Evolutionary conservation across 2,113 vertebrate genomes (phyloP).

Genomic region (Nothocercus julius): DNA sequence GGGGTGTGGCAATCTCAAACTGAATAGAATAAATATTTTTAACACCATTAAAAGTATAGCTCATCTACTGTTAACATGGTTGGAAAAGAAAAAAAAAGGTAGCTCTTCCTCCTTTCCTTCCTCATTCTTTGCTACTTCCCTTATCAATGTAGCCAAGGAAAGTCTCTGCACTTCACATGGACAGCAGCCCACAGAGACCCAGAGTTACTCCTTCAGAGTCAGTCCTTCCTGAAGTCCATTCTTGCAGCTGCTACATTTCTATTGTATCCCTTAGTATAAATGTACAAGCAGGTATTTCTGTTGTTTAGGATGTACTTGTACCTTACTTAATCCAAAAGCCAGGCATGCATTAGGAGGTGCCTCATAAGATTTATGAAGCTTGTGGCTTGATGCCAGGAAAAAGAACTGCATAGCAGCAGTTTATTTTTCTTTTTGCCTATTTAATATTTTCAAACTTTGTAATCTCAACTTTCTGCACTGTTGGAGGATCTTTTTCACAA

Average conservation of each 20-base stretch:
- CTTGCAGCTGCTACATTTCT: background rate
- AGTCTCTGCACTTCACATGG: too few species aligned
- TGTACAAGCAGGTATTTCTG: background rate
- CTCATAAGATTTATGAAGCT: background rate
- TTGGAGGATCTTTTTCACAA: background rate
- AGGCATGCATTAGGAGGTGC: background rate
- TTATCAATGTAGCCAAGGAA: too few species aligned
- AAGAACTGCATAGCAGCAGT: background rate
- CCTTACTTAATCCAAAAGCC: background rate
- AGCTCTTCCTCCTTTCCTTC: too few species aligned
- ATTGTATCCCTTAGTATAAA: background rate
- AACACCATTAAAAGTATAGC: too few species aligned
- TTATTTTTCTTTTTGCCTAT: background rate
- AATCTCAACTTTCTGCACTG: background rate
- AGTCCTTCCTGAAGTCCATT: background rate
- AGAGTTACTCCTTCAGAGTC: background rate
- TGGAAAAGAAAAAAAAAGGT: too few species aligned
- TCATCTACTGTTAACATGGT: too few species aligned
- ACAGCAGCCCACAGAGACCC: background rate
- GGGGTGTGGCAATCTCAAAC: too few species aligned
- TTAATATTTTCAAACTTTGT: slow-evolving; percentile 14
- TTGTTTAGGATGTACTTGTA: background rate
- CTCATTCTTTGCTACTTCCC: too few species aligned
- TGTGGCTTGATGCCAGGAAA: background rate
- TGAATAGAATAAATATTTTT: too few species aligned